A percentile compares a stretch with the other conserved stretches of the same genome.
Conservation (phyloP, 2,888 invertebrate genomes). For the Dendrolimus houi region DNA sequence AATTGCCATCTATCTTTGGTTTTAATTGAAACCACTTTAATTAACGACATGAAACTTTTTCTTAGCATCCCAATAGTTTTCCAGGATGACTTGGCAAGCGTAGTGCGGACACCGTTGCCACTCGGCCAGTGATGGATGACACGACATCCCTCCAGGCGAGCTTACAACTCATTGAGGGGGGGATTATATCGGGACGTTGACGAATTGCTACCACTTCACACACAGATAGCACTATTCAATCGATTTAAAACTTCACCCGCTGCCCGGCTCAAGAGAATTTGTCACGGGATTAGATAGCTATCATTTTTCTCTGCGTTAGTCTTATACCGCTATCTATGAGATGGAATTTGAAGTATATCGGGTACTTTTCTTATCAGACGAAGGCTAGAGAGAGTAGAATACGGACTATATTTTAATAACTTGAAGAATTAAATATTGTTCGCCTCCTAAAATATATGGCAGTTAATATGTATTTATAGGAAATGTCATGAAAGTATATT, state of each 20-base stretch:
- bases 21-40: not conserved
- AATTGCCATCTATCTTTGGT: not conserved
- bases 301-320: slow-evolving; percentile 5
- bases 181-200: slow-evolving; percentile 71
- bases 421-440: no score
- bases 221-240: slow-evolving; percentile 61
- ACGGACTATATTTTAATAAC: no score
- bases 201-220: slow-evolving; percentile 59
- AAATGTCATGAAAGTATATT: not conserved
- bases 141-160: slow-evolving; percentile 53
- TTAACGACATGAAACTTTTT: not conserved
- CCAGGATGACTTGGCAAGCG: slow-evolving; percentile 40
- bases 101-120: slow-evolving; percentile 29
- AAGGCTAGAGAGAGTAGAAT: no score
- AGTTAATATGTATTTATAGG: not conserved
- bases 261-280: slow-evolving; percentile 29
- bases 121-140: slow-evolving; percentile 59
- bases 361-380: not conserved
- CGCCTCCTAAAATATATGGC: no score
- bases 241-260: slow-evolving; percentile 53
- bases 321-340: not conserved
- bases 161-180: slow-evolving; percentile 64
- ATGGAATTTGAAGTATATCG: not conserved
- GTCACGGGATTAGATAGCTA: slow-evolving; percentile 28
- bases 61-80: not conserved